Base-by-base conservation (phyloP, 2,797 vertebrate species). In the Argyrosomus regius region DNA sequence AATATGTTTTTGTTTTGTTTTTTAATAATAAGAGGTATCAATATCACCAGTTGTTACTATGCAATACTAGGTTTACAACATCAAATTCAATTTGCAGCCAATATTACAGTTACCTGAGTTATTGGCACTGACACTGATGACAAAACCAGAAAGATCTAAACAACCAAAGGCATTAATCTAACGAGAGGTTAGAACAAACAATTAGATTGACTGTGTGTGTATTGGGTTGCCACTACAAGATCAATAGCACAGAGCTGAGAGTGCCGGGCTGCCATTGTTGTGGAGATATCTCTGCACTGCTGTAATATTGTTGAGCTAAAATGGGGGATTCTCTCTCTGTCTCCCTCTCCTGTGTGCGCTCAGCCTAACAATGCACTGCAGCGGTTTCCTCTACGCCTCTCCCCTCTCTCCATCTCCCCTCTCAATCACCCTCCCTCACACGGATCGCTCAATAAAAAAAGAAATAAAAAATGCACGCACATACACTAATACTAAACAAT, bases 351-450 rank as follows among this genome's bases (percentile, higher is more conserved):
- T 78, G 89, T 89, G 86, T 89, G 86, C 84, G 49, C 73, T 90
- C 89, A 87, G 90, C 86, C 90, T 92, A 82, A 94, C 94, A 94
- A 94, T 93, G 91, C 89, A 92, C 91, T 92, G 94, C 94, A 94
- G 93, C 92, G 90, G 89, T 94, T 93, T 91, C 88, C 87, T 89
- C 35, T 3, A 39, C 65, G 49, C 64, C 57, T 76, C 77, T 81
- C 76, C 70, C 77, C 80, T 74, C 75, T 84, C 81, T 81, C 72
- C 77, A 61, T 62, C 69, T 75, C 66, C 58, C 58, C 59, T 66
- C 73, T 82, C 82, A 68, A 79, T 83, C 85, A 62, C 74, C 13
- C 88, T 81, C 78, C n/a, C 86, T 80, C 85, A 39, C 76, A 67
- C 66, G 57, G 72, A 89, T 79, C 41, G 45, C 77, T 85, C 77